Base-by-base conservation (phyloP, 1,140 invertebrate species). In the Lepidurus couesii region DNA sequence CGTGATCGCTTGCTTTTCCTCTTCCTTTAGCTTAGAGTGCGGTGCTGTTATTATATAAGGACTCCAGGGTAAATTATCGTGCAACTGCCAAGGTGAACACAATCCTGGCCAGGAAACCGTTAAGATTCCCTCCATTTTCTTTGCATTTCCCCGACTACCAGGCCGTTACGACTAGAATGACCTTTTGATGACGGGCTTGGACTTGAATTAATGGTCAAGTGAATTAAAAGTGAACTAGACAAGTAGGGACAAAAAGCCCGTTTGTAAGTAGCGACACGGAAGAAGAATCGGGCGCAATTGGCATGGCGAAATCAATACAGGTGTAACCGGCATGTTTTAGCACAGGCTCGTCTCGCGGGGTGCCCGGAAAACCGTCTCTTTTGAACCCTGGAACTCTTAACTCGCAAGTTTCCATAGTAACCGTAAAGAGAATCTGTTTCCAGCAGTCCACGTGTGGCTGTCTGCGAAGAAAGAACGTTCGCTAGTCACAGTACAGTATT, bases 381-480 rank as follows among this genome's bases (percentile, higher is more conserved):
- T 21, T 65, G 6, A 13, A n/a, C n/a, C 53, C 53, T 9, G 9
- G 53, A 34, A 34, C 34, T 65, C 8, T 13, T 13, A 6, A 65
- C 47, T 9, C 13, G 11, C 13, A 65, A 65, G 53, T 65, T 65
- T n/a, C 53, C 53, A 65, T 65, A 65, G 53, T 65, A 65, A 65
- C 53, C 53, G 1, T 65, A 65, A 21, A 65, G 53, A 21, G 21
- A n/a, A 13, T 7, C 53, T 65, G 16, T 1, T 5, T 21, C 53
- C 6, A 7, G 53, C 53, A 65, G 53, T 65, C 53, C 53, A 65
- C 53, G 53, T 65, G 53, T 65, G n/a, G 53, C 53, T 65, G 53
- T 65, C 53, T 65, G n/a, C 6, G 53, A 65, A 65, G 53, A 13
- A 34, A 9, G 53, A 65, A 65, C 53, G 53, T 65, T 65, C 21